Evolutionary conservation across 2,888 invertebrate genomes (phyloP).

Genomic region (Cartodere bifasciata): DNA sequence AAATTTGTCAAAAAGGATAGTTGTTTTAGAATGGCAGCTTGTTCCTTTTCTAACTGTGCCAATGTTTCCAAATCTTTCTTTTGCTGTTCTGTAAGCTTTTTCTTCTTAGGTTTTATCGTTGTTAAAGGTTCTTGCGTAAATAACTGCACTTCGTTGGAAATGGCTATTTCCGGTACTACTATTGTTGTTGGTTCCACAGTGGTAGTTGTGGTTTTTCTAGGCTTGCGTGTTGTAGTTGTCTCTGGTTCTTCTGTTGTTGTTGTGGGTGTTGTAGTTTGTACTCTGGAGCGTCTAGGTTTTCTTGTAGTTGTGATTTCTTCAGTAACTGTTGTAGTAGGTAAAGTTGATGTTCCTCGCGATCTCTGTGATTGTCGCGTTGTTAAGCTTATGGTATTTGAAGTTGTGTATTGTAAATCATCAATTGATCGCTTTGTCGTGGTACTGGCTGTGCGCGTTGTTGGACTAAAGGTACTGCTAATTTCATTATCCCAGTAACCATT

Average conservation of each 20-base stretch:
- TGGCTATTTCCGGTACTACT: slow-evolving; percentile 7
- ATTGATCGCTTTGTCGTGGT: too few relatives aligned
- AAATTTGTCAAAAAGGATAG: slow-evolving; percentile 30
- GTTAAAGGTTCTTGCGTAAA: slow-evolving; percentile 8
- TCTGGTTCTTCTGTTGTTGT: slow-evolving; percentile 13
- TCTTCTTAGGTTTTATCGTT: slow-evolving; percentile 19
- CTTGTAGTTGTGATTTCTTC: slow-evolving; percentile 16
- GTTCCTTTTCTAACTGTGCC: slow-evolving; percentile 30
- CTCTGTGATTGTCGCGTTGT: slow-evolving; percentile 8
- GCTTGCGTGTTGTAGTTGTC: slow-evolving; percentile 8
- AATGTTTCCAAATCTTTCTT: slow-evolving; percentile 29
- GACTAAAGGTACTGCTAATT: too few relatives aligned
- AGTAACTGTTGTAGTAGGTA: slow-evolving; percentile 13
- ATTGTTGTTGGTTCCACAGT: slow-evolving; percentile 15
- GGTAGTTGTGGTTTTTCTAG: slow-evolving; percentile 13
- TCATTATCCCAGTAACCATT: too few relatives aligned
- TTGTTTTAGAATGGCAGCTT: slow-evolving; percentile 31
- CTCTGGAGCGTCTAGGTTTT: slow-evolving; percentile 10
- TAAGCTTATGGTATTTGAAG: too few relatives aligned
- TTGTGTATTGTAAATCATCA: too few relatives aligned
- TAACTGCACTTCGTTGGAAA: slow-evolving; percentile 13
- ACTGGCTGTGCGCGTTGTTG: too few relatives aligned
- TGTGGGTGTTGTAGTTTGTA: slow-evolving; percentile 12
- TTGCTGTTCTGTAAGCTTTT: slow-evolving; percentile 29
- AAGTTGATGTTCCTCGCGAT: slow-evolving; percentile 1